Evolutionary conservation across 2,797 vertebrate species (phyloP), one percentile per base, ranked within the genome.

Genomic region (Chaenodraco wilsoni): DNA sequence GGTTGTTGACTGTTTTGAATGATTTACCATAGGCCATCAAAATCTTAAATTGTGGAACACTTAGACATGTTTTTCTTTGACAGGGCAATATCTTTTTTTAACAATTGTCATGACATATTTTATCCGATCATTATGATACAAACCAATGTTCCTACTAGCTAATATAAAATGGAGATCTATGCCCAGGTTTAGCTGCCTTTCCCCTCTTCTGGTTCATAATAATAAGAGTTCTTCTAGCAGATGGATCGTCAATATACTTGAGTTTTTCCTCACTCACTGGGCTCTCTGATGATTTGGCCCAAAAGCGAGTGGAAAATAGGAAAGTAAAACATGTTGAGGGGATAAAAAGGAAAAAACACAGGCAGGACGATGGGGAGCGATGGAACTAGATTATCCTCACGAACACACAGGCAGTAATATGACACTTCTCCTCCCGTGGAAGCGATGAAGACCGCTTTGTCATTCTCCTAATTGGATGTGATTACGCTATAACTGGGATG

Each of bases 271-370:
- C 73, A 65, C 80, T 82, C 66, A 71, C 85, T 84, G 50, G 45
- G 75, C 83, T 85, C 74, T 82, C 82, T 89, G 80, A 91, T 92
- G 89, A 78, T 79, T 89, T 87, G 74, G 77, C 86, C 89, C 90
- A 88, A 87, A 88, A 79, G 79, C 71, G 69, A 67, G 69, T 80
- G 88, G 84, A 88, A 90, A 84, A 86, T 67, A 88, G 74, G 79
- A 89, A 71, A 83, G 77, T 78, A 51, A 65, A 77, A 62, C 48
- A 76, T 69, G 58, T 69, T 40, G 11, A 68, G 64, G 67, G 69
- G 48, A 57, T 73, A 65, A 81, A 78, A 87, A 72, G 51, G 46
- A 82, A 89, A 86, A 82, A 86, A 81, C 65, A 74, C 57, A 68
- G 51, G 78, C 73, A 65, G 67, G 58, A 86, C 3, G 54, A 85